Evolutionary conservation across 2,888 invertebrate species (phyloP).

Genomic region (Stenurella melanura): DNA sequence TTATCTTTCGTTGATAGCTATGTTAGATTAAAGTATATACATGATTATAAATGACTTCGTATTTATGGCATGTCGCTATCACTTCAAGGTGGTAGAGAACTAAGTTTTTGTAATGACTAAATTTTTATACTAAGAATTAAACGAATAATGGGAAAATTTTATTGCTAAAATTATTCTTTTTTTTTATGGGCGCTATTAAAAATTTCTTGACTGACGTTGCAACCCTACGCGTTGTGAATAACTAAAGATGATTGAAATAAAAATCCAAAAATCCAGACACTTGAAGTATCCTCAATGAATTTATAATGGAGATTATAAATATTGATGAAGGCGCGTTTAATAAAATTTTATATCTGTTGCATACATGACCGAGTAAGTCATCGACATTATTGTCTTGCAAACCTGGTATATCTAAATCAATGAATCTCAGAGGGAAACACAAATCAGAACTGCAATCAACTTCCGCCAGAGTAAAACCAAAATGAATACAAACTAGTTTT

Average conservation of each 20-base stretch:
- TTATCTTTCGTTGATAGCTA: too few species aligned
- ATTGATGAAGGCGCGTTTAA: conserved; percentile 45
- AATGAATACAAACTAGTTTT: conserved; percentile 58
- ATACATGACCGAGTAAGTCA: conserved; percentile 18
- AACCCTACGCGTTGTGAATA: conserved; percentile 13
- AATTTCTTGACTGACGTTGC: not conserved
- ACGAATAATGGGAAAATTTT: not conserved
- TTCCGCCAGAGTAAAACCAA: conserved; percentile 56
- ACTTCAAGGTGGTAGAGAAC: too few species aligned
- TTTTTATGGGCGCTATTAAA: not conserved
- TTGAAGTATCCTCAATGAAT: conserved; percentile 40
- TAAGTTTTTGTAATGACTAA: too few species aligned
- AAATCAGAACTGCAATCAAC: conserved; percentile 57
- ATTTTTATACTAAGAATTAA: too few species aligned
- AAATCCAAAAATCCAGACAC: conserved; percentile 43
- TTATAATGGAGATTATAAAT: conserved; percentile 41
- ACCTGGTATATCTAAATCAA: conserved; percentile 45
- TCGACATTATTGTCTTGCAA: conserved; percentile 45
- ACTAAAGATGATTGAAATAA: conserved; percentile 19
- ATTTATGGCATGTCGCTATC: too few species aligned
- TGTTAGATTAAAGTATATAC: too few species aligned
- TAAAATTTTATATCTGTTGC: conserved; percentile 38
- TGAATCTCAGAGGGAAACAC: conserved; percentile 57
- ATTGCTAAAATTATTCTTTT: not conserved
- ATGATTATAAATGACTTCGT: too few species aligned